phyloP scores from a whole-genome alignment of 2,888 invertebrate species.

The Spatulosminthurus flaviceps region DNA sequence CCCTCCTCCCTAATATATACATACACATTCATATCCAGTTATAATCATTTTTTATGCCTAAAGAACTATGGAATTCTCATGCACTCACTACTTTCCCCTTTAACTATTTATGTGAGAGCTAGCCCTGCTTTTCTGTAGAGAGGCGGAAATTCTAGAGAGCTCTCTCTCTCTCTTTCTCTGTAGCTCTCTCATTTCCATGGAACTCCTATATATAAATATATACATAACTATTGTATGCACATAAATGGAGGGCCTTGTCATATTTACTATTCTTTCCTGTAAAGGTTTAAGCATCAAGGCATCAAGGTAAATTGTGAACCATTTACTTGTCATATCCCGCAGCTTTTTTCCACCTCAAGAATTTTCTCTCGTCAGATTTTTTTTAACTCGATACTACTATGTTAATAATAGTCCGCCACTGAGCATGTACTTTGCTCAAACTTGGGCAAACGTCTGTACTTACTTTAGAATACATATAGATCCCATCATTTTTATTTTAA shows the following conservation, averaged over 20 bases:
- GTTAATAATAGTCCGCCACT: background rate
- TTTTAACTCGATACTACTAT: background rate
- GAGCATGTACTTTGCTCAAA: no score
- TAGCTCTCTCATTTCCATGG: background rate
- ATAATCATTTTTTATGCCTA: background rate
- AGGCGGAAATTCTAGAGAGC: no score
- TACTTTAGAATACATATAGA: no score
- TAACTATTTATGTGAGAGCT: background rate
- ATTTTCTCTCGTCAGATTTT: background rate
- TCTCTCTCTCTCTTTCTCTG: no score
- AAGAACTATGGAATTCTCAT: conserved; percentile 14
- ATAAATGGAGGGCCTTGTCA: no score
- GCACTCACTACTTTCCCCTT: background rate
- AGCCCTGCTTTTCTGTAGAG: background rate
- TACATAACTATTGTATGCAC: no score
- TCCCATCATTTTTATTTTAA: no score
- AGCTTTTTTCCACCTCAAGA: conserved; percentile 28
- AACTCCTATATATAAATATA: no score
- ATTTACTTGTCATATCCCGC: conserved; percentile 23
- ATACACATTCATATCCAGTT: no score
- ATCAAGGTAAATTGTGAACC: conserved; percentile 11
- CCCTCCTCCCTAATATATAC: background rate
- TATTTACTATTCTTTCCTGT: no score
- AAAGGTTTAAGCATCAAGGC: background rate
- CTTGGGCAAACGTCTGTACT: no score